Percentiles rank a stretch among this genome's conserved stretches.
phyloP scores from a whole-genome alignment of 1,140 invertebrate genomes.

The Thereuonema tuberculata region DNA sequence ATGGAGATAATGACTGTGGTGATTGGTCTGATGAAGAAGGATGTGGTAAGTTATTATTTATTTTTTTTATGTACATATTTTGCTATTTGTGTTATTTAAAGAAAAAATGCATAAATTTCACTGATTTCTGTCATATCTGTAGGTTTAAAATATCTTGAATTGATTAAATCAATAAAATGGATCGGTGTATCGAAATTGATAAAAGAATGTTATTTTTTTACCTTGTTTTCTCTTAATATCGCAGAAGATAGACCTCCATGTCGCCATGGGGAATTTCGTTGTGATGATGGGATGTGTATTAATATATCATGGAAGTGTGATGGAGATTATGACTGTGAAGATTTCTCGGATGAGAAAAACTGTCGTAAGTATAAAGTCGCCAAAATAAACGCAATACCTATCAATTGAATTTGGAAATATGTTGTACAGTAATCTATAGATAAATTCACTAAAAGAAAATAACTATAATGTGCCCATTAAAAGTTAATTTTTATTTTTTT shows the following conservation, averaged over 20 bases:
- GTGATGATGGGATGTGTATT: slow-evolving; percentile 37
- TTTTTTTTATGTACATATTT: background rate
- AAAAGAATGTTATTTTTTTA: background rate
- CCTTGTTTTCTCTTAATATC: background rate
- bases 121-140: too few relatives aligned
- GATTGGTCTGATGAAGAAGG: slow-evolving; percentile 55
- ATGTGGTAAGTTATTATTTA: slow-evolving; percentile 28
- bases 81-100: background rate
- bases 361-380: slow-evolving; percentile 47
- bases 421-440: too few relatives aligned
- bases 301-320: slow-evolving; percentile 19
- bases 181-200: too few relatives aligned
- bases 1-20: slow-evolving; percentile 49
- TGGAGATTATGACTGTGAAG: slow-evolving; percentile 44
- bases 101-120: too few relatives aligned
- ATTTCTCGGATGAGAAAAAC: slow-evolving; percentile 52
- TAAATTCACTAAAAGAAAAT: too few relatives aligned
- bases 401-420: too few relatives aligned
- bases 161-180: too few relatives aligned
- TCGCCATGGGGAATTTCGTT: slow-evolving; percentile 38
- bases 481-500: too few relatives aligned
- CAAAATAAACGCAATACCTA: too few relatives aligned
- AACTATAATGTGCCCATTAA: too few relatives aligned
- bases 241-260: slow-evolving; percentile 24
- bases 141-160: too few relatives aligned